These are phyloP conservation scores for Planiliza haematocheilus DNA, from an alignment of 2,113 vertebrate genomes.

Conservation along the genomic window DNA sequence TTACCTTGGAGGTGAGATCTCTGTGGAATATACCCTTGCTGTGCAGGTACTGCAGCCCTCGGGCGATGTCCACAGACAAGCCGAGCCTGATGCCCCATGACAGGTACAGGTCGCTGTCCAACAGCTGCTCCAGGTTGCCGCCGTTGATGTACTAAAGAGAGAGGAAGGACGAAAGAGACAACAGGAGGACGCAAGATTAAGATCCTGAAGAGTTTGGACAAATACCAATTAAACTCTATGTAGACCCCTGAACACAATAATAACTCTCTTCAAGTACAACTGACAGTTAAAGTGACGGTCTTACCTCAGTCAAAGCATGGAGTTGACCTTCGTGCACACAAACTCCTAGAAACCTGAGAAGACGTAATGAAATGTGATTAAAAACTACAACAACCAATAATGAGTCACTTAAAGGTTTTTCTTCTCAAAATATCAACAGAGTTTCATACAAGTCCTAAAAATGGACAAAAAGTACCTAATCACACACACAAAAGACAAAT, in stretches of 20 bases:
- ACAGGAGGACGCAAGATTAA: too few species aligned
- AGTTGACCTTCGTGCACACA: conserved; percentile 96
- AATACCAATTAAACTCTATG: too few species aligned
- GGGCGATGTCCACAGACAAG: conserved; percentile 91
- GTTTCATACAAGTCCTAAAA: too few species aligned
- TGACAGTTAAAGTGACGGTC: too few species aligned
- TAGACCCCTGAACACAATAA: too few species aligned
- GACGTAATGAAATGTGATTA: too few species aligned
- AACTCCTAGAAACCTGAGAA: conserved; percentile 91
- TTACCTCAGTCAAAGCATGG: conserved; percentile 94
- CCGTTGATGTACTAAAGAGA: conserved; percentile 91
- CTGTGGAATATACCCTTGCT: conserved; percentile 96
- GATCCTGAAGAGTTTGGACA: neutral
- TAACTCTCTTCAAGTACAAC: too few species aligned
- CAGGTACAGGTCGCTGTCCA: conserved; percentile 90
- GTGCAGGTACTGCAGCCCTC: conserved; percentile 92
- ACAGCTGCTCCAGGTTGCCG: conserved; percentile 95
- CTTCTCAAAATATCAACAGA: too few species aligned
- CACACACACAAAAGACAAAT: too few species aligned
- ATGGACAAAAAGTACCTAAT: too few species aligned
- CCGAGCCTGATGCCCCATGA: conserved; percentile 88
- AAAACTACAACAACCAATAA: neutral
- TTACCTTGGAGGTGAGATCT: conserved; percentile 96
- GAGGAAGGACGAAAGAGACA: neutral
- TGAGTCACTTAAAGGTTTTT: neutral